Evolutionary conservation across 2,888 invertebrate species (phyloP).

Genomic region (Linnaemya vulpina): DNA sequence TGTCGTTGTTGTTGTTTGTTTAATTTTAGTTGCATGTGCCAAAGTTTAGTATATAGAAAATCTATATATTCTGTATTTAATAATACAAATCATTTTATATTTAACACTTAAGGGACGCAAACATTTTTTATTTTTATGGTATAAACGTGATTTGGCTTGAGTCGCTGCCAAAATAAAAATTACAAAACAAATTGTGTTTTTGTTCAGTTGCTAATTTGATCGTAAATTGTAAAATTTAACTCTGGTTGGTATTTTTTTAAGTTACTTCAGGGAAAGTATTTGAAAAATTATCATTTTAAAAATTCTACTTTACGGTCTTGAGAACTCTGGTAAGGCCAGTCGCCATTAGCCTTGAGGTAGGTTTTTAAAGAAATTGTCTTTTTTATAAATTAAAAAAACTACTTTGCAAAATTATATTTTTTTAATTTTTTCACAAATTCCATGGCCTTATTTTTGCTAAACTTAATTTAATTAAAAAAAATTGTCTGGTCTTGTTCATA

Average conservation of each 20-base stretch:
- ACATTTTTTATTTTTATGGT: constrained; percentile 1
- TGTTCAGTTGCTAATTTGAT: neutral
- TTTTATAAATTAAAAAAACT: too few relatives aligned
- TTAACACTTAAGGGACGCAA: constrained; percentile 1
- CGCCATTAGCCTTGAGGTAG: too few relatives aligned
- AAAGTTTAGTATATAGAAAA: neutral
- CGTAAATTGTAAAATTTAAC: too few relatives aligned
- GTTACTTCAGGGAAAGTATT: neutral
- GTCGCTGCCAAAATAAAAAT: neutral
- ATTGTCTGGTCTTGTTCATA: too few relatives aligned
- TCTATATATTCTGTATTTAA: constrained; percentile 1
- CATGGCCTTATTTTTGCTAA: too few relatives aligned
- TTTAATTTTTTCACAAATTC: neutral
- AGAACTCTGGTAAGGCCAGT: too few relatives aligned
- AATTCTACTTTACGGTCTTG: too few relatives aligned
- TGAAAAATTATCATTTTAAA: neutral
- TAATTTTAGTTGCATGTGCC: constrained; percentile 5
- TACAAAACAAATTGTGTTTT: neutral
- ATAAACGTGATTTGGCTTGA: constrained; percentile 20
- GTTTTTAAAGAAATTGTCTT: too few relatives aligned
- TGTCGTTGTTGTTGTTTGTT: too few relatives aligned
- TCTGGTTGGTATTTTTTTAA: too few relatives aligned
- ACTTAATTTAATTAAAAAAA: too few relatives aligned
- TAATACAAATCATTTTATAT: constrained; percentile 8
- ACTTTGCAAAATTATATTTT: neutral